A percentile compares a stretch with the other conserved stretches of the same genome.
These are phyloP conservation scores for Agrotis segetum DNA, from an alignment of 2,888 invertebrate genomes.

Conservation along the genomic window DNA sequence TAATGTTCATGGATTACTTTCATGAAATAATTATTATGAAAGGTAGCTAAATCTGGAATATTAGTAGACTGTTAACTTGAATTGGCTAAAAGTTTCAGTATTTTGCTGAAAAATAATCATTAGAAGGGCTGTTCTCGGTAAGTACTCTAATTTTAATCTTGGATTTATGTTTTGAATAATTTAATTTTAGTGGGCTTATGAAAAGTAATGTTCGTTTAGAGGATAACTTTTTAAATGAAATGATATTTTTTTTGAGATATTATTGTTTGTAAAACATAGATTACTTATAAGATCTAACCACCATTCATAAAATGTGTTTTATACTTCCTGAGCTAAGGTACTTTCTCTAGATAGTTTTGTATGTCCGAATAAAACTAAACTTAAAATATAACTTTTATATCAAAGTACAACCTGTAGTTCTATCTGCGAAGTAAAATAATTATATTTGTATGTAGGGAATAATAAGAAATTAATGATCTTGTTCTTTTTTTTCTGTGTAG, in stretches of 20 bases:
- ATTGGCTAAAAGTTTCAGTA: conserved; percentile 10
- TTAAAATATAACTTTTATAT: too few species aligned
- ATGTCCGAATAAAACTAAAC: too few species aligned
- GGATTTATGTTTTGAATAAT: conserved; percentile 33
- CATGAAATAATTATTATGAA: conserved; percentile 20
- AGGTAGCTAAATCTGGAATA: conserved; percentile 23
- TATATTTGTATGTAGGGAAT: too few species aligned
- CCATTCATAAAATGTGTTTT: too few species aligned
- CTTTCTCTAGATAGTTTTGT: too few species aligned
- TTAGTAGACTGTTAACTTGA: conserved; percentile 12
- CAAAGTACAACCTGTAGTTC: too few species aligned
- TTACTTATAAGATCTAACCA: background rate
- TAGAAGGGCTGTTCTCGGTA: background rate
- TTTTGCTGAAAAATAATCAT: conserved; percentile 12
- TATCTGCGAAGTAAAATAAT: too few species aligned
- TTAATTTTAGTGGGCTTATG: background rate
- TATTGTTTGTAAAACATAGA: background rate
- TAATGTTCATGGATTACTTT: conserved; percentile 27
- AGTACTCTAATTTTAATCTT: conserved; percentile 1
- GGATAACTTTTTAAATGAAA: background rate
- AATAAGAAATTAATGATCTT: too few species aligned
- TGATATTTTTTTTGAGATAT: background rate
- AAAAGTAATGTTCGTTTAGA: conserved; percentile 3
- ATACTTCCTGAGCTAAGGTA: too few species aligned
- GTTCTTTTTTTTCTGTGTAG: too few species aligned